Evolutionary conservation across 1,140 invertebrate species (phyloP), one percentile per base, ranked within the genome.

Genomic region (Sinella curviseta): DNA sequence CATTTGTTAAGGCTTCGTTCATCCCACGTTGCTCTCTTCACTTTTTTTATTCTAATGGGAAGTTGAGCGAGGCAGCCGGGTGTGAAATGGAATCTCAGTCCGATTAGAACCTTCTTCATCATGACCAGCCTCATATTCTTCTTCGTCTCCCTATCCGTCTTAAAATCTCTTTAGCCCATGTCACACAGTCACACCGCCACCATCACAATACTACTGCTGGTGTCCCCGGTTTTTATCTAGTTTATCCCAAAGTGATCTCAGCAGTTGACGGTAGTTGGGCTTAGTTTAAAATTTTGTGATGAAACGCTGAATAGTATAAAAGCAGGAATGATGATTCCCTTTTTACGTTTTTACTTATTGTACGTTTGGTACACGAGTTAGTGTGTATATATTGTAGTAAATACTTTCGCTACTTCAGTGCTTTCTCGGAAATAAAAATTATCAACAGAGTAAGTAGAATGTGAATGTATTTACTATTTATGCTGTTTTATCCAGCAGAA

Each of bases 71-170:
- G 34, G 33, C 77, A 78, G 65, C 77, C 14, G 36, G 24, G 77
- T 78, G 77, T 78, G 77, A 78, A 78, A 78, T 78, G 36, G 77
- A 78, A 70, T 78, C 77, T 78, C 60, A 39, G 77, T 48, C 65
- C 65, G 65, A 70, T 70, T 70, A 70, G 65, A 33, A 70, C 65
- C 65, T 70, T 60, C 55, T 60, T 70, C 65, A 70, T 70, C 65
- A 70, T 70, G 65, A 70, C 65, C 65, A 70, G 30, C 31, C 65
- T 70, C 65, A 33, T 70, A 70, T 30, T 70, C 30, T 70, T 70
- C 31, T 30, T 70, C 28, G 2, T 70, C 48, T 78, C 67, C 67
- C 65, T 73, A 39, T 28, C 35, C 67, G 77, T 74, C 77, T 73
- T 39, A 39, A 78, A 70, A 70, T 74, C 67, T 73, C 36, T 24